Conservation (phyloP, 1,140 invertebrate genomes). For the Tetraneura akinire region DNA sequence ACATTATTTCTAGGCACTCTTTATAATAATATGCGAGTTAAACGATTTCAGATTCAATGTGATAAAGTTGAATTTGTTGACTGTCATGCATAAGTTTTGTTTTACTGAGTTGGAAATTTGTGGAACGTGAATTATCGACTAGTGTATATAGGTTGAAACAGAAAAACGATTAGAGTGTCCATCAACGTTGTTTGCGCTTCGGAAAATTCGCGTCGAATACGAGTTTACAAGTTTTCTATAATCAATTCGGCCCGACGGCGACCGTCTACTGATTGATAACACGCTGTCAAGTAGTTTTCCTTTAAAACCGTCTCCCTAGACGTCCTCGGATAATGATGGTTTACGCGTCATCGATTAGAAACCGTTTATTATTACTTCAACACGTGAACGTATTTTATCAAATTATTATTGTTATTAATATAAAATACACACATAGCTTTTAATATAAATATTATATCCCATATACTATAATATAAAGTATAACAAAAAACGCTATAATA, state of each 20-base stretch:
- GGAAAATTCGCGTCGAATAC: slow-evolving; percentile 20
- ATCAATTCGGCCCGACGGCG: slow-evolving; percentile 35
- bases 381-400: not conserved
- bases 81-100: not conserved
- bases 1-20: not conserved
- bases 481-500: no score
- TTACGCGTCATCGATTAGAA: slow-evolving; percentile 4
- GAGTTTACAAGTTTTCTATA: slow-evolving; percentile 44
- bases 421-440: no score
- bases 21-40: not conserved
- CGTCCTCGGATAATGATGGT: slow-evolving; percentile 6
- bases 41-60: not conserved
- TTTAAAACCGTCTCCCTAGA: not conserved
- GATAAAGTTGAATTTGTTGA: not conserved
- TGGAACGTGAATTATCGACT: slow-evolving; percentile 15
- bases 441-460: no score
- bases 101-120: not conserved
- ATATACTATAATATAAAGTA: no score
- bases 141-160: not conserved
- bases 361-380: not conserved
- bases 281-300: slow-evolving; percentile 30
- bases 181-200: slow-evolving; percentile 46
- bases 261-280: slow-evolving; percentile 45
- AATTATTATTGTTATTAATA: no score
- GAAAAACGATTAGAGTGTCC: slow-evolving; percentile 51